Evolutionary conservation across 2,113 vertebrate genomes (phyloP).

Genomic region (Nothobranchius kuhntae): DNA sequence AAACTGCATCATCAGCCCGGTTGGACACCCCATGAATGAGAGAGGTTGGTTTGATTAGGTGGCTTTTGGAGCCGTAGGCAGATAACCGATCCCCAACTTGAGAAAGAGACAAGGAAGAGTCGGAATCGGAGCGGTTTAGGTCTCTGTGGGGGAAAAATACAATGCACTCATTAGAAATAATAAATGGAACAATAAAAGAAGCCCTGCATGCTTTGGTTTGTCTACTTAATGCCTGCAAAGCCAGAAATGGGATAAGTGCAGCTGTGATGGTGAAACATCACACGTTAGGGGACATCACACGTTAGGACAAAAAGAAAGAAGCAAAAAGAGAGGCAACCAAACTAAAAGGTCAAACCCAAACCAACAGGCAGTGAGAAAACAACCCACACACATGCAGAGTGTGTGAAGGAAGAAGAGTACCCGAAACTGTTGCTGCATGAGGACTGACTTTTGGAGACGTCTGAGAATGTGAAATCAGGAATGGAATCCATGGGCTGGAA

Average conservation of each 20-base stretch:
- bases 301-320: conserved; percentile 36
- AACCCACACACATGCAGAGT: conserved; percentile 63
- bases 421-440: conserved; percentile 84
- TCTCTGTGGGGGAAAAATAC: conserved; percentile 77
- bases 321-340: not conserved
- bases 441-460: conserved; percentile 81
- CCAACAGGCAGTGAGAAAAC: conserved; percentile 7
- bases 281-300: conserved; percentile 60
- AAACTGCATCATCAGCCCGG: conserved; percentile 76
- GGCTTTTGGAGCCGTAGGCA: conserved; percentile 77
- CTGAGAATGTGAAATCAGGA: conserved; percentile 86
- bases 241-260: conserved; percentile 30
- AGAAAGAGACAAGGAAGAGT: conserved; percentile 91
- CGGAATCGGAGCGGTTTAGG: conserved; percentile 92
- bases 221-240: conserved; percentile 48
- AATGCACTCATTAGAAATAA: conserved; percentile 16
- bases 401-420: conserved; percentile 79
- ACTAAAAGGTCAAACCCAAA: not conserved
- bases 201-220: conserved; percentile 44
- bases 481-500: conserved; percentile 93
- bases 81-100: conserved; percentile 85
- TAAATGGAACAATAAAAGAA: not conserved
- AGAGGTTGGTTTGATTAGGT: conserved; percentile 82
- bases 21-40: conserved; percentile 70
- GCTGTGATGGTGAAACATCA: conserved; percentile 54